Evolutionary conservation across 1,140 invertebrate species (phyloP).

Genomic region (Drosophila bifasciata): DNA sequence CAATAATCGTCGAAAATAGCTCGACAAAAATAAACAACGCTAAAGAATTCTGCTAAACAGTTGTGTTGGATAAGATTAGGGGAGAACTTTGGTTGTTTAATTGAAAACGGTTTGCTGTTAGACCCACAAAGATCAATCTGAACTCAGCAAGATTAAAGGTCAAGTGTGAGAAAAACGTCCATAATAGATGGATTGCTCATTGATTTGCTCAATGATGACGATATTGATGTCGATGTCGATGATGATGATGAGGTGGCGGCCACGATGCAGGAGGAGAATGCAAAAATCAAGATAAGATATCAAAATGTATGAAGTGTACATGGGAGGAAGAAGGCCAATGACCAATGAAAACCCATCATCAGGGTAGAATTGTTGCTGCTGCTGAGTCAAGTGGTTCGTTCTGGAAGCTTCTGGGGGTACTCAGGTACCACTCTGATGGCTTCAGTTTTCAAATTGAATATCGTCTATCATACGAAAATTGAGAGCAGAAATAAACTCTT

Average conservation of each 20-base stretch:
- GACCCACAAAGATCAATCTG: constrained; percentile 14
- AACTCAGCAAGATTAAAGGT: constrained; percentile 2
- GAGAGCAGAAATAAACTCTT: not conserved
- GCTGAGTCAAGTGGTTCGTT: constrained; percentile 35
- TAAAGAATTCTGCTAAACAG: no score
- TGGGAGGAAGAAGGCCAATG: constrained; percentile 35
- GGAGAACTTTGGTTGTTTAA: not conserved
- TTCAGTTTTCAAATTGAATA: constrained; percentile 1
- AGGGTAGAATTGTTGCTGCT: not conserved
- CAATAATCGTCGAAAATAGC: no score
- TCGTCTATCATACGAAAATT: constrained; percentile 9
- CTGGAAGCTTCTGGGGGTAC: constrained; percentile 34
- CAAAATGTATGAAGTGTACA: not conserved
- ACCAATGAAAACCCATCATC: constrained; percentile 22
- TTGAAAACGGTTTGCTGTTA: constrained; percentile 23
- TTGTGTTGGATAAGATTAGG: constrained; percentile 32
- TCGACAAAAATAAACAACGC: no score
- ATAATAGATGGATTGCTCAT: no score
- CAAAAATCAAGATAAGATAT: constrained; percentile 35
- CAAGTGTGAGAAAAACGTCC: constrained; percentile 10
- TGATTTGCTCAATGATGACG: not conserved
- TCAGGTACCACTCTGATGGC: not conserved
- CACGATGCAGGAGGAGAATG: constrained; percentile 12
- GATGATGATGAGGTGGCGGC: constrained; percentile 1
- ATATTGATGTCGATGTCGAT: not conserved